Evolutionary conservation across 2,113 vertebrate species (phyloP).

Genomic region (Coregonus clupeaformis): DNA sequence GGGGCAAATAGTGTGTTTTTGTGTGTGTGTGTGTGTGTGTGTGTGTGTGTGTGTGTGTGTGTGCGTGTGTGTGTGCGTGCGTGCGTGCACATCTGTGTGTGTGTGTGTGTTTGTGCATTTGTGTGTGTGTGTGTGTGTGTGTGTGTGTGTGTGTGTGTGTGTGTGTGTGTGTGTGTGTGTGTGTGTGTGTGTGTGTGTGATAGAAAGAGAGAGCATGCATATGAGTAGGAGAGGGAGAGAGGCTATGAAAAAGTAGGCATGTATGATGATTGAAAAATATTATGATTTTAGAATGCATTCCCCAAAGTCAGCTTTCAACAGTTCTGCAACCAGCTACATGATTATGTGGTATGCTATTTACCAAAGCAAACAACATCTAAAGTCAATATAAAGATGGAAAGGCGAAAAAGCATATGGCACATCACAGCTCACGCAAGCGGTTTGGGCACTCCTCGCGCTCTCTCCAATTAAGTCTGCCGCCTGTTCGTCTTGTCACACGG

Average conservation of each 20-base stretch:
- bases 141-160: too few relatives aligned
- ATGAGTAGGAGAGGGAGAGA: not conserved
- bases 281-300: not conserved
- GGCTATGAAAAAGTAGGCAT: too few relatives aligned
- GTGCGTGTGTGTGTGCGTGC: too few relatives aligned
- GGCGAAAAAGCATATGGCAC: not conserved
- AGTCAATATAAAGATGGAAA: not conserved
- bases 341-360: not conserved
- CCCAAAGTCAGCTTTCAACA: too few relatives aligned
- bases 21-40: not conserved
- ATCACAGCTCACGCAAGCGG: slow-evolving; percentile 5
- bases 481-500: slow-evolving; percentile 21
- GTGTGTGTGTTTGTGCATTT: too few relatives aligned
- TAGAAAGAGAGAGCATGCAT: not conserved
- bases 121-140: too few relatives aligned
- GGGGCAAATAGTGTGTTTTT: too few relatives aligned
- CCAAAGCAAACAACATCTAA: not conserved
- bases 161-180: too few relatives aligned
- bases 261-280: not conserved
- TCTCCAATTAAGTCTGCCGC: slow-evolving; percentile 29
- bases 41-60: not conserved
- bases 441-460: slow-evolving; percentile 15
- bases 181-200: not conserved
- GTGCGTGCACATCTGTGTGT: too few relatives aligned
- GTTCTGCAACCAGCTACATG: not conserved